These are phyloP conservation scores for Lasiurus borealis DNA, from an alignment of 2,113 vertebrate genomes.

Conservation along the genomic window DNA sequence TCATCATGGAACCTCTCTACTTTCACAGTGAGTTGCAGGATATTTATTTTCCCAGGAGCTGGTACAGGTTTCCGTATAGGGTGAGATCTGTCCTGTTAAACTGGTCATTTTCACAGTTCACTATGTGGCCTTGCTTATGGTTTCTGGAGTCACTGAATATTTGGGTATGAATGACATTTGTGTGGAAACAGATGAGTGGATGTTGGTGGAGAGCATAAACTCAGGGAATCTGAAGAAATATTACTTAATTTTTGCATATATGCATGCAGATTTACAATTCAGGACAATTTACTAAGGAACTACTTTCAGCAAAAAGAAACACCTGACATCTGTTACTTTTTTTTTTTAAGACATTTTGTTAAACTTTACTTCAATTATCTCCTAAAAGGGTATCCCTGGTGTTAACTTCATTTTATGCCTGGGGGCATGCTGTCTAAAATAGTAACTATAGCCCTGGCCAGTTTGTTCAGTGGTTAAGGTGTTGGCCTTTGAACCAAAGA, in stretches of 20 bases:
- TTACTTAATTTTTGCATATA: background rate
- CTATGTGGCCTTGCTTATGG: no score
- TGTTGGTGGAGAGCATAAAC: background rate
- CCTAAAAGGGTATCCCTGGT: background rate
- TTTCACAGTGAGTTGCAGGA: background rate
- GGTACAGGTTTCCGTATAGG: background rate
- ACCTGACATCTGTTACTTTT: background rate
- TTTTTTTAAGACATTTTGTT: background rate
- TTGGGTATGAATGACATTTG: background rate
- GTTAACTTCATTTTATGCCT: background rate
- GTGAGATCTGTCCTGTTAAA: background rate
- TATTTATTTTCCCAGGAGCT: background rate
- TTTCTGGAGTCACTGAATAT: background rate
- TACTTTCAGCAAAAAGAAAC: background rate
- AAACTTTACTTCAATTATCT: background rate
- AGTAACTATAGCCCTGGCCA: background rate
- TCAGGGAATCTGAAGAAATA: background rate
- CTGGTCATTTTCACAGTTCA: background rate
- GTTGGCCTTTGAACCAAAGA: no score
- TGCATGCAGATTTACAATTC: background rate
- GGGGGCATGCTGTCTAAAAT: background rate
- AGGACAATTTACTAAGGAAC: background rate
- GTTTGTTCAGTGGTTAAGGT: no score
- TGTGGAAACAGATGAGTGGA: background rate
- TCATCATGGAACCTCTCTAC: background rate